Percentiles rank a stretch among this genome's conserved stretches.
These are phyloP conservation scores for Macrotrachela quadricornifera DNA, from an alignment of 1,140 invertebrate genomes.

Conservation along the genomic window DNA sequence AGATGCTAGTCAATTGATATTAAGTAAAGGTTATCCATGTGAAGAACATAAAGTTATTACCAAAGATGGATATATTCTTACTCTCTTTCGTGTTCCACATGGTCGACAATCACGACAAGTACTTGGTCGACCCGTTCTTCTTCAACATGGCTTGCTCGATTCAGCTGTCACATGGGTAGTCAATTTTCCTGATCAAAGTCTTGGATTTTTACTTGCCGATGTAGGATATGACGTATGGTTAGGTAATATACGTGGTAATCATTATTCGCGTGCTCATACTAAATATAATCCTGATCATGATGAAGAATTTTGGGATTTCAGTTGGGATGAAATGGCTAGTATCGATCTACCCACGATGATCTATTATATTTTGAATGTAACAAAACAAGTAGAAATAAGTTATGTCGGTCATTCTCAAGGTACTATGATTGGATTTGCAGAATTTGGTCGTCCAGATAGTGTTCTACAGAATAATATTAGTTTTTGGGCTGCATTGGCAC, in stretches of 20 bases:
- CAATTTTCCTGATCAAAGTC: slow-evolving; percentile 6
- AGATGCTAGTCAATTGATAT: neutral
- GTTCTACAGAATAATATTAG: no score
- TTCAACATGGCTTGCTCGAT: slow-evolving; percentile 5
- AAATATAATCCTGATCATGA: slow-evolving; percentile 32
- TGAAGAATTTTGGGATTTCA: slow-evolving; percentile 44
- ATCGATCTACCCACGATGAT: slow-evolving; percentile 47
- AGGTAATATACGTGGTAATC: slow-evolving; percentile 43
- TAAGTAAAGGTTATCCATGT: slow-evolving; percentile 5
- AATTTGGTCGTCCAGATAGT: slow-evolving; percentile 13
- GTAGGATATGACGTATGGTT: slow-evolving; percentile 51
- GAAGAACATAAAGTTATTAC: slow-evolving; percentile 5
- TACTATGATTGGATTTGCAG: slow-evolving; percentile 33
- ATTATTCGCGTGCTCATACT: slow-evolving; percentile 34
- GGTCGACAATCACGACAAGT: neutral
- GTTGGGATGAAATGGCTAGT: slow-evolving; percentile 53
- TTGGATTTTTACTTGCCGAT: slow-evolving; percentile 25
- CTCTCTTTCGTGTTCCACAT: slow-evolving; percentile 1
- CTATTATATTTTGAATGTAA: slow-evolving; percentile 38
- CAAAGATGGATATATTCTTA: slow-evolving; percentile 3
- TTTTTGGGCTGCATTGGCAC: slow-evolving; percentile 42
- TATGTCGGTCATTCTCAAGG: slow-evolving; percentile 51
- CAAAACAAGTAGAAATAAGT: slow-evolving; percentile 34
- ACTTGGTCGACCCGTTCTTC: neutral
- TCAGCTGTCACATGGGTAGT: neutral